Evolutionary conservation across 2,797 vertebrate species (phyloP), one percentile per base, ranked within the genome.

Genomic region (Telmatherina bonti): DNA sequence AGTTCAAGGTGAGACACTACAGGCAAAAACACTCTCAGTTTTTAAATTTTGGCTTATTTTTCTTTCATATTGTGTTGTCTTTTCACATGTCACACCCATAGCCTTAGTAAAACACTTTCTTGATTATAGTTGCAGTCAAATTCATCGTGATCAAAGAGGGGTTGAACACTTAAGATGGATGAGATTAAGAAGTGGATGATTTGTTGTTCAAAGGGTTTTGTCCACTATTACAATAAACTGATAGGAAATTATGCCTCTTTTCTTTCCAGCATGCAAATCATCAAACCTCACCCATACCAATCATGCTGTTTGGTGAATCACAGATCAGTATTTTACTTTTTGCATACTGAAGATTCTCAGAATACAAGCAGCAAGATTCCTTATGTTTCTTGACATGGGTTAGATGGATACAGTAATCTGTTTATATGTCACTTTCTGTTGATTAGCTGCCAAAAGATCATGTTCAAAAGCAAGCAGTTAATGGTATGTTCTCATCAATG

Each of bases 351-450:
- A 41, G 38, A 20, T 45, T 45, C 41, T 20, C 20, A 7, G 18
- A 4, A 20, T 45, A 18, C 16, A 45, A 45, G 11, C 24, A 27
- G 13, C 24, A 27, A 6, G 5, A 15, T 24, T 5, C 26, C 51
- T 53, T 53, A 12, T 47, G 45, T 7, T 47, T 47, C n/a, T 47
- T 47, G 20, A 26, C 9, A 26, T 51, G 2, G 5, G 49, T 26
- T 51, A 4, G 20, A 5, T 24, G 49, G 12, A 51, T 8, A 18
- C 5, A 51, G 11, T 80, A 70, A 78, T 58, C 81, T 57, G 84
- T 84, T 86, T 82, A 89, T 64, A 72, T 76, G 67, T 41, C 66
- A 76, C 80, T 86, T 73, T 51, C 45, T 69, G 72, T 62, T 83
- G 79, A 91, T 89, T 78, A 88, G 77, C 79, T 72, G 74, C 67